These are phyloP conservation scores for Calliphora vicina DNA, from an alignment of 1,140 invertebrate genomes.

Conservation along the genomic window DNA sequence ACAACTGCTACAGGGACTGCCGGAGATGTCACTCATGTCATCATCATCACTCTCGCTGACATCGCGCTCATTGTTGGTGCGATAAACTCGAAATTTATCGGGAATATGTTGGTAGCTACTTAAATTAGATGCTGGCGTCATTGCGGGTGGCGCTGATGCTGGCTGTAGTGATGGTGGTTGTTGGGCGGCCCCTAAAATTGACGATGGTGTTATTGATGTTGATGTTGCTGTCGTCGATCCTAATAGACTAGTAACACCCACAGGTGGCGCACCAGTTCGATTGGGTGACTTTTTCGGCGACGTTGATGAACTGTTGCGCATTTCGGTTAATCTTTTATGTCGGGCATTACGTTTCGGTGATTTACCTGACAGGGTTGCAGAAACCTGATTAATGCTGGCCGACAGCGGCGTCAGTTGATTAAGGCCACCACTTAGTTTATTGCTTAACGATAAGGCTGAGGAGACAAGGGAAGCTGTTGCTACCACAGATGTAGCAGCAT, in stretches of 20 bases:
- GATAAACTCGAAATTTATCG: conserved; percentile 61
- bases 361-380: conserved; percentile 42
- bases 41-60: conserved; percentile 59
- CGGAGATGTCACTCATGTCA: conserved; percentile 52
- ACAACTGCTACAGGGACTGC: conserved; percentile 62
- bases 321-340: conserved; percentile 52
- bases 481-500: conserved; percentile 39
- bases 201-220: neutral
- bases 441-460: conserved; percentile 47
- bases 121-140: conserved; percentile 42
- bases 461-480: conserved; percentile 43
- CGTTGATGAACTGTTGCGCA: conserved; percentile 51
- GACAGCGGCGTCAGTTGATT: conserved; percentile 38
- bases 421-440: conserved; percentile 44
- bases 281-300: conserved; percentile 62
- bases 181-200: neutral
- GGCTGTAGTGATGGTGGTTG: neutral
- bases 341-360: conserved; percentile 58
- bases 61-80: conserved; percentile 57
- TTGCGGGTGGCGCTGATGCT: conserved; percentile 21
- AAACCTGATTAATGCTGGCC: conserved; percentile 38
- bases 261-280: conserved; percentile 41
- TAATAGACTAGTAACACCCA: neutral
- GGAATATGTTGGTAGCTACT: conserved; percentile 57
- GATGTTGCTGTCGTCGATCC: neutral